Evolutionary conservation across 2,113 vertebrate genomes (phyloP), one percentile per base, ranked within the genome.

Genomic region (Dipodomys stephensi): DNA sequence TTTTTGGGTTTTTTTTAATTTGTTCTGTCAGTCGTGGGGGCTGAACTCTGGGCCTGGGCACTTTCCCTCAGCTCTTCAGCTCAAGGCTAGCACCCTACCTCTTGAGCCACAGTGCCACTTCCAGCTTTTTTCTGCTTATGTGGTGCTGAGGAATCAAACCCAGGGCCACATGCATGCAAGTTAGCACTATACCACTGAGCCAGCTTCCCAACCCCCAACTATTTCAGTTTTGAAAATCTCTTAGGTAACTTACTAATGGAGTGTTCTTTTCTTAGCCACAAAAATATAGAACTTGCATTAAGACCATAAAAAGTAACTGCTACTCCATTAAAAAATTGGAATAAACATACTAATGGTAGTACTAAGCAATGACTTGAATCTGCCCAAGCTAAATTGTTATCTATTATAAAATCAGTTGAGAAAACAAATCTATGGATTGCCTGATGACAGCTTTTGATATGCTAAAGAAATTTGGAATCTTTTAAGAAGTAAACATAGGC

Each of bases 381-480:
- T 95, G 71, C 86, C 91, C 77, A 95, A 57, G 57, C 81, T 96
- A 96, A 96, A 95, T 94, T 95, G 94, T 88, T 96, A 64, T 96
- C 49, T 94, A 57, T 4, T 12, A 81, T 74, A 92, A 97, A 96
- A 95, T 57, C 77, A 93, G 92, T 97, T 82, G 1, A 93, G 74
- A 96, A 90, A 96, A 95, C 65, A 97, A 96, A 96, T 97, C 67
- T 96, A 94, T 97, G 95, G 77, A 83, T 93, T 97, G 62, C 57
- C 82, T 95, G 89, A 92, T 85, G 96, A 97, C 78, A 91, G 46
- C 39, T 94, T 72, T 91, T 94, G 67, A 67, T 94, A 86, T 69
- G 83, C 0, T 39, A 60, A 95, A 91, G 94, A 88, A 91, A 93
- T 76, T 60, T 88, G 25, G 28, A 74, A 49, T n/a, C 23, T 73